Percentiles rank a stretch among this genome's conserved stretches.
phyloP scores from a whole-genome alignment of 2,797 vertebrate genomes.

The Acanthornis magna region DNA sequence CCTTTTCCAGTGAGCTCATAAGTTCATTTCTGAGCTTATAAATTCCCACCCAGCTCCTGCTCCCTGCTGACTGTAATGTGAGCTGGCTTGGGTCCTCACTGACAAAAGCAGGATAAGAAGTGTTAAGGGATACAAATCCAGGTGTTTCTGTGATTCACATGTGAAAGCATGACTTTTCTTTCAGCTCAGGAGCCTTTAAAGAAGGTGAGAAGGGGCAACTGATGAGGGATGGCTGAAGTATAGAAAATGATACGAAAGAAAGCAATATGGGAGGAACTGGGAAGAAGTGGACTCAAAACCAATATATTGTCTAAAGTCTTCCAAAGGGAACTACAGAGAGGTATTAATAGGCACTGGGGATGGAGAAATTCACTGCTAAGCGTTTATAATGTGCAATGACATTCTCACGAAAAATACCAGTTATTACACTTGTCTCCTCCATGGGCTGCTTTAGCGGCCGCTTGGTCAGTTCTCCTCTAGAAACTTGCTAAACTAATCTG shows the following conservation, averaged over 20 bases:
- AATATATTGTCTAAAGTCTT: background rate
- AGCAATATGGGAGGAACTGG: background rate
- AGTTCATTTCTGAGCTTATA: background rate
- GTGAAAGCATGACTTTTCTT: background rate
- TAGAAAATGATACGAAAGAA: background rate
- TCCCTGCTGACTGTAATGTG: rapidly evolving
- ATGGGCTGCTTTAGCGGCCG: background rate
- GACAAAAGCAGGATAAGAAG: background rate
- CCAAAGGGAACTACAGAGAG: background rate
- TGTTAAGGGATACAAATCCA: background rate
- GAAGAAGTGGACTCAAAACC: background rate
- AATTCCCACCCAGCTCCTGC: background rate
- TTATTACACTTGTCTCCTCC: background rate
- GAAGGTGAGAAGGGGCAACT: background rate
- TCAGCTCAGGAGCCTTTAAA: background rate
- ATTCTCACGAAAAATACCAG: background rate
- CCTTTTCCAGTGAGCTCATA: background rate
- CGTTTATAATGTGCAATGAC: background rate
- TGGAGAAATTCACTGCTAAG: background rate
- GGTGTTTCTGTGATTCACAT: background rate
- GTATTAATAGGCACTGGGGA: background rate
- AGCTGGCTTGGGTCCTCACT: background rate
- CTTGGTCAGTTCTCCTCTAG: background rate
- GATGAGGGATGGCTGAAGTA: background rate
- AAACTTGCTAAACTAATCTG: background rate